phyloP scores from a whole-genome alignment of 2,888 invertebrate species.

The Tenodera sinensis region DNA sequence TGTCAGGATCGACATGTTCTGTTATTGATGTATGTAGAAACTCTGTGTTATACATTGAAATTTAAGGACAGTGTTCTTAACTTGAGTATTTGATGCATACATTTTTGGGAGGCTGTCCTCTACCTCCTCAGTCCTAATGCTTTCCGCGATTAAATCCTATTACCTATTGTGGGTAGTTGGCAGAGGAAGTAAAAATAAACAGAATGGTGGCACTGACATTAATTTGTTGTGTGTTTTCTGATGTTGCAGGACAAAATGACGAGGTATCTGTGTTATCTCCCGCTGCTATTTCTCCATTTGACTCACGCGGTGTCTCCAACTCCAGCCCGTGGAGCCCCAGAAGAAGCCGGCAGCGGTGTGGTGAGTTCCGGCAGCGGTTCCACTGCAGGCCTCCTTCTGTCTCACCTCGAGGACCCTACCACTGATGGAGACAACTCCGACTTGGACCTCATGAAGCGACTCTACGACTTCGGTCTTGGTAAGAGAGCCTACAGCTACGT shows the following conservation, averaged over 20 bases:
- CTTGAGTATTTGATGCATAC: too few relatives aligned
- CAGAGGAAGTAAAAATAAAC: too few relatives aligned
- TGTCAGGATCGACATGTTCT: too few relatives aligned
- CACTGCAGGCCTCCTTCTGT: neutral
- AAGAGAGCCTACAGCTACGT: conserved; percentile 59
- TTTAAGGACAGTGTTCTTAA: too few relatives aligned
- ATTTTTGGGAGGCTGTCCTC: too few relatives aligned
- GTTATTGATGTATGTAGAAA: too few relatives aligned
- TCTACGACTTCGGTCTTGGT: conserved; percentile 30
- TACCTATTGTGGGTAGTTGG: too few relatives aligned
- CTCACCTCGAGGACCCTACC: neutral
- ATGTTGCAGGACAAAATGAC: neutral
- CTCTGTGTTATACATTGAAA: too few relatives aligned
- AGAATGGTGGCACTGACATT: too few relatives aligned
- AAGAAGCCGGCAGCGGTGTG: neutral
- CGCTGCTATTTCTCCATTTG: neutral
- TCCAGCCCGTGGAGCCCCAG: neutral
- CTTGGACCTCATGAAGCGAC: conserved; percentile 26
- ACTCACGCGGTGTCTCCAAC: neutral
- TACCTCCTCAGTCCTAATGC: too few relatives aligned
- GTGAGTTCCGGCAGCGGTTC: neutral
- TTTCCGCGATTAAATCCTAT: too few relatives aligned
- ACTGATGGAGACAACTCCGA: conserved; percentile 30
- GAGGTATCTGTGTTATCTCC: neutral
- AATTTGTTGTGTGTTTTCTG: neutral